phyloP scores from a whole-genome alignment of 1,140 invertebrate species.

The Neodiprion lecontei region DNA sequence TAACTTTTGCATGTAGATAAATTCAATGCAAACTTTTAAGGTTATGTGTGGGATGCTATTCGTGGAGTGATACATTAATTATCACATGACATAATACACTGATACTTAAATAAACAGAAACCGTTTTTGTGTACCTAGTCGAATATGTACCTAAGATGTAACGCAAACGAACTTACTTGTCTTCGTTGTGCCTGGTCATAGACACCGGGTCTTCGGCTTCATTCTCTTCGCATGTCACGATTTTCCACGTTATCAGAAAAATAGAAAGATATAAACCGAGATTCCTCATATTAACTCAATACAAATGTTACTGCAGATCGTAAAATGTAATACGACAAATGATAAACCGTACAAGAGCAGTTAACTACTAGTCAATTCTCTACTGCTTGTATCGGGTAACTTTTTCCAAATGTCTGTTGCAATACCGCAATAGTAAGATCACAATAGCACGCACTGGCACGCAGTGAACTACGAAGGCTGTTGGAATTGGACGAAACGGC shows the following conservation, averaged over 20 bases:
- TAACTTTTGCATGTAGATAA: too few species aligned
- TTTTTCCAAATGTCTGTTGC: too few species aligned
- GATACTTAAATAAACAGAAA: background rate
- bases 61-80: background rate
- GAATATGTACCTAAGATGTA: background rate
- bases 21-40: too few species aligned
- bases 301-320: too few species aligned
- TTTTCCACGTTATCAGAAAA: background rate
- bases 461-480: too few species aligned
- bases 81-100: background rate
- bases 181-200: background rate
- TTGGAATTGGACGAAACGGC: too few species aligned
- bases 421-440: too few species aligned
- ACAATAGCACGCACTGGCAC: too few species aligned
- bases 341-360: too few species aligned
- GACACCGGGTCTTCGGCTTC: background rate
- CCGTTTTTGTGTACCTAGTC: background rate
- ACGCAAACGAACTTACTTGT: background rate
- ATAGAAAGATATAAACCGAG: background rate
- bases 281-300: background rate
- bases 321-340: too few species aligned
- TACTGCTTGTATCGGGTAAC: too few species aligned
- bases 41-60: background rate
- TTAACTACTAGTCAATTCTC: too few species aligned
- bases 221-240: background rate